phyloP scores from a whole-genome alignment of 2,888 invertebrate genomes.

The Euphydryas editha region DNA sequence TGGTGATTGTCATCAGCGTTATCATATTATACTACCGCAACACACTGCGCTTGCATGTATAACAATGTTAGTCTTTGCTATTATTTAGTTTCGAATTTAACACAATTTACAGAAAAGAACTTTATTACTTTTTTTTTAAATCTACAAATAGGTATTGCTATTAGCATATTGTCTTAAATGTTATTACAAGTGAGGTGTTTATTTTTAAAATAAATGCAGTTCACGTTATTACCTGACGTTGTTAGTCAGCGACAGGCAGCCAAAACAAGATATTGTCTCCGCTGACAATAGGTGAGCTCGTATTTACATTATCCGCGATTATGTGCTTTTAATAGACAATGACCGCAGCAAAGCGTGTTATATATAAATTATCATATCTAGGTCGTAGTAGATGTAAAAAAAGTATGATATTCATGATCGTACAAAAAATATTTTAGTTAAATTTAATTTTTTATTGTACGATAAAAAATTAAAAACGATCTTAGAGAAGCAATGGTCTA shows the following conservation, averaged over 20 bases:
- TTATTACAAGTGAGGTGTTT: slow-evolving; percentile 6
- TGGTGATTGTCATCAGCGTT: too few species aligned
- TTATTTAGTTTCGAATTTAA: too few species aligned
- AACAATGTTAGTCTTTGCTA: too few species aligned
- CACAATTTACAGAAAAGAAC: neutral
- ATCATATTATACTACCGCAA: too few species aligned
- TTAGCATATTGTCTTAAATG: neutral
- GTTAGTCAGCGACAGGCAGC: slow-evolving; percentile 69
- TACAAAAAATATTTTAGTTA: too few species aligned
- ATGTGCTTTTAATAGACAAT: slow-evolving; percentile 69
- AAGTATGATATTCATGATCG: too few species aligned
- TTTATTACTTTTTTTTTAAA: too few species aligned
- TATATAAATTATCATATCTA: slow-evolving; percentile 3
- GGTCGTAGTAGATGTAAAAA: neutral
- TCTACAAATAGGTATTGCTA: too few species aligned
- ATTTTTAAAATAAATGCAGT: slow-evolving; percentile 16
- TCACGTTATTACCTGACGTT: slow-evolving; percentile 16
- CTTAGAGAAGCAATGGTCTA: too few species aligned
- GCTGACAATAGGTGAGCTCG: slow-evolving; percentile 61
- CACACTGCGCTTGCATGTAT: too few species aligned
- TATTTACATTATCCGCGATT: slow-evolving; percentile 67
- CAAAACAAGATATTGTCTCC: slow-evolving; percentile 74
- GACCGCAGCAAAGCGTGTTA: slow-evolving; percentile 43
- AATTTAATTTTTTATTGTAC: too few species aligned
- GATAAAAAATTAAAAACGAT: too few species aligned